Conservation (phyloP, 2,888 invertebrate species). For the Phania funesta region DNA sequence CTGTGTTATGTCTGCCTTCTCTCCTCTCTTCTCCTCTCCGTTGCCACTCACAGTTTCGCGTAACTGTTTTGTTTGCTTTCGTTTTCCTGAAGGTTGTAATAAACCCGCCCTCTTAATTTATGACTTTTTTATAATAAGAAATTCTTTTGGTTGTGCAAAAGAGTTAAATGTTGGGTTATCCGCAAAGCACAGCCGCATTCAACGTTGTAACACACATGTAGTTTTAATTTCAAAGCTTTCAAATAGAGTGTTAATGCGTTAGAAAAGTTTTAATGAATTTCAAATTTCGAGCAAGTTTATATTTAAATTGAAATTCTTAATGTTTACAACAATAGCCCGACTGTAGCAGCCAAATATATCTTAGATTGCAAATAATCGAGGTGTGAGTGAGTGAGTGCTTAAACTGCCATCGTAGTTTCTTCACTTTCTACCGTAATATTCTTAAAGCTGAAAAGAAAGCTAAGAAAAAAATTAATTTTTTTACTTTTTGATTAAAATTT, state of each 20-base stretch:
- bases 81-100: conserved; percentile 25
- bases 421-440: too few relatives aligned
- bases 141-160: conserved; percentile 17
- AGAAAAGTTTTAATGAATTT: conserved; percentile 48
- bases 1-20: conserved; percentile 13
- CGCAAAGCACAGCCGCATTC: not conserved
- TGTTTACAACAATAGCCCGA: too few relatives aligned
- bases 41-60: not conserved
- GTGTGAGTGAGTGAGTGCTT: too few relatives aligned
- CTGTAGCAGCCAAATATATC: too few relatives aligned
- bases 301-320: conserved; percentile 43
- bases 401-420: too few relatives aligned
- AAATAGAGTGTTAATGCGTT: conserved; percentile 25
- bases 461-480: not conserved
- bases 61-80: conserved; percentile 10
- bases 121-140: conserved; percentile 32
- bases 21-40: not conserved
- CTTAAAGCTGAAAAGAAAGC: not conserved
- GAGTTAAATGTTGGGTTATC: conserved; percentile 13
- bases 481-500: too few relatives aligned
- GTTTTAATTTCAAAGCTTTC: not conserved
- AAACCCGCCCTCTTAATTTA: conserved; percentile 58
- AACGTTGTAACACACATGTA: not conserved
- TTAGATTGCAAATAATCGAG: too few relatives aligned
- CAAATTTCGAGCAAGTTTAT: conserved; percentile 38